Percentiles rank a stretch among this genome's conserved stretches.
Evolutionary conservation across 2,113 vertebrate species (phyloP).

Genomic region (Lynx canadensis): DNA sequence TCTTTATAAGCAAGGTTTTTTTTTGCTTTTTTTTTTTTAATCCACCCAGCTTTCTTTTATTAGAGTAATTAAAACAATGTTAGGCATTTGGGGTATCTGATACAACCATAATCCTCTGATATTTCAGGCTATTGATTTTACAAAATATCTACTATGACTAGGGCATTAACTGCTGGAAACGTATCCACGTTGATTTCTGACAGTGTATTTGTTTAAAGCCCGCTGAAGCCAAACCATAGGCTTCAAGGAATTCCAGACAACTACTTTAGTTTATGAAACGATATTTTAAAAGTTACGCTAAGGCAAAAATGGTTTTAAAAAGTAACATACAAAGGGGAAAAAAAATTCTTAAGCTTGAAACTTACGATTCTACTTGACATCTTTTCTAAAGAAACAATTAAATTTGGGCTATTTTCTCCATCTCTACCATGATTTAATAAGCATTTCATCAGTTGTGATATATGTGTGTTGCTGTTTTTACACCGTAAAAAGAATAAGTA

Average conservation of each 20-base stretch:
- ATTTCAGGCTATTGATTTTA: conserved; percentile 86
- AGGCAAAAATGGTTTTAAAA: conserved; percentile 71
- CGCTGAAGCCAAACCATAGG: conserved; percentile 85
- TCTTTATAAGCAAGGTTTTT: conserved; percentile 83
- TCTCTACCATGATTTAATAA: conserved; percentile 31
- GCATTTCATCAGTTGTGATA: not conserved
- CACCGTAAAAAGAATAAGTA: not conserved
- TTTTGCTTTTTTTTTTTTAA: conserved; percentile 23
- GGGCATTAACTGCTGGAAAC: conserved; percentile 83
- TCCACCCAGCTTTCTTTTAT: conserved; percentile 85
- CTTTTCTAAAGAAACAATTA: conserved; percentile 57
- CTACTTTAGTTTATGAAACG: conserved; percentile 83
- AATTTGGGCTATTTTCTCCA: conserved; percentile 48
- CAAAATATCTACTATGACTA: conserved; percentile 82
- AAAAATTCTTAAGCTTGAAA: conserved; percentile 67
- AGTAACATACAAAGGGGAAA: conserved; percentile 63
- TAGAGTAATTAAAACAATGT: conserved; percentile 88
- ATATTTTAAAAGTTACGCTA: conserved; percentile 83
- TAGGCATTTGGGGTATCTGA: conserved; percentile 84
- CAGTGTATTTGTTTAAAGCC: conserved; percentile 87
- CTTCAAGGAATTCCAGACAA: conserved; percentile 88
- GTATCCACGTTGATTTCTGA: conserved; percentile 84
- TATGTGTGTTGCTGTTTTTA: not conserved
- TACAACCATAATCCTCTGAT: conserved; percentile 87
- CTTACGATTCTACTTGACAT: conserved; percentile 68